These are phyloP conservation scores for Ormia ochracea DNA, from an alignment of 2,888 invertebrate species.

Conservation along the genomic window DNA sequence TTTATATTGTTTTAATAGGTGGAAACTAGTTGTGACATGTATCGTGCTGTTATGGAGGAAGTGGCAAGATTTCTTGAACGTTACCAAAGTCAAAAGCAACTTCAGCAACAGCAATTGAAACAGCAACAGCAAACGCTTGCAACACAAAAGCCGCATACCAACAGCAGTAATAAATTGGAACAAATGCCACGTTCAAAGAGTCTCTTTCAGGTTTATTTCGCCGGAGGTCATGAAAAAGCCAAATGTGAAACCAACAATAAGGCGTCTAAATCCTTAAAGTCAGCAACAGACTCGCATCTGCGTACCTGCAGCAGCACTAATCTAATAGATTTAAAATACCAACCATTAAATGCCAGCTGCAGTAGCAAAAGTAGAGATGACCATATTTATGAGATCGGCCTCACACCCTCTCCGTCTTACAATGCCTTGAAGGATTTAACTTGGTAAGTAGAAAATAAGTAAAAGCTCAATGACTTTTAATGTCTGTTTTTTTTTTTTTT, in stretches of 20 bases:
- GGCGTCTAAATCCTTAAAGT: not conserved
- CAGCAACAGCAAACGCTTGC: slow-evolving; percentile 56
- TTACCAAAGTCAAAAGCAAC: slow-evolving; percentile 70
- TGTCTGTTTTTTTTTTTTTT: not conserved
- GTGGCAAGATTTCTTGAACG: slow-evolving; percentile 82
- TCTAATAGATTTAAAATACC: slow-evolving; percentile 65
- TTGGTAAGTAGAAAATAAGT: slow-evolving; percentile 78
- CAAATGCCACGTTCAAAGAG: slow-evolving; percentile 77
- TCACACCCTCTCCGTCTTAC: slow-evolving; percentile 72
- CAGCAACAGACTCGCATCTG: slow-evolving; percentile 65
- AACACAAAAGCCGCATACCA: slow-evolving; percentile 45
- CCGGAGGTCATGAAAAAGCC: slow-evolving; percentile 62
- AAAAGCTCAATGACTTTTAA: not conserved
- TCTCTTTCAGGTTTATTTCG: slow-evolving; percentile 73
- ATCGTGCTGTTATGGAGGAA: slow-evolving; percentile 83
- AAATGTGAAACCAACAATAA: slow-evolving; percentile 40
- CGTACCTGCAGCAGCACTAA: slow-evolving; percentile 75
- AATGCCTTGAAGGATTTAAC: slow-evolving; percentile 79
- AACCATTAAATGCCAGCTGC: slow-evolving; percentile 30
- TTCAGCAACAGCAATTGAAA: slow-evolving; percentile 64
- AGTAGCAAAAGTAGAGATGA: slow-evolving; percentile 39
- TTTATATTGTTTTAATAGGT: slow-evolving; percentile 76
- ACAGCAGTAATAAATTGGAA: slow-evolving; percentile 64
- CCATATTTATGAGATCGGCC: slow-evolving; percentile 41
- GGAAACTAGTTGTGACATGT: slow-evolving; percentile 83